Conservation (phyloP, 2,113 vertebrate genomes). For the Micronycteris hirsuta region DNA sequence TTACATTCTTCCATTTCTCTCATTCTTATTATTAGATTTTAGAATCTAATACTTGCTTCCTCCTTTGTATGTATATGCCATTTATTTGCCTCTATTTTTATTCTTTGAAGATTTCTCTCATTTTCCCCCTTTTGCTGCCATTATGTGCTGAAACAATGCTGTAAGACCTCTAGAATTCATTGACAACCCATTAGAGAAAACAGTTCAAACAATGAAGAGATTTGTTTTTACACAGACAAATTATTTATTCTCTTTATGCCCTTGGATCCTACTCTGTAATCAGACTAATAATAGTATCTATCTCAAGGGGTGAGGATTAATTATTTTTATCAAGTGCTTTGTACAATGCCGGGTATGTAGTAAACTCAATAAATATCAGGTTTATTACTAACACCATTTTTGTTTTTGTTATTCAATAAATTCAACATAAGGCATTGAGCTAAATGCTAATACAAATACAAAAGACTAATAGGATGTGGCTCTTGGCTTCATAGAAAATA, state of each 20-base stretch:
- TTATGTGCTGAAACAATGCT: neutral
- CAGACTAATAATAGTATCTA: slow-evolving; percentile 29
- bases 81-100: neutral
- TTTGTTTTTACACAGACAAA: slow-evolving; percentile 4
- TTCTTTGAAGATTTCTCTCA: neutral
- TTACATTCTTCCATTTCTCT: neutral
- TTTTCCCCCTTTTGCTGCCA: neutral
- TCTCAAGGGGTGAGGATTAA: neutral
- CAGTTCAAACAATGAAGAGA: neutral
- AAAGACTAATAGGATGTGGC: neutral
- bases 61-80: neutral
- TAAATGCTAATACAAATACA: neutral
- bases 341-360: neutral
- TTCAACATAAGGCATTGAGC: neutral
- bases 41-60: neutral
- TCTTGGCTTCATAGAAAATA: neutral
- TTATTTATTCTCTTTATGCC: neutral
- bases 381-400: neutral
- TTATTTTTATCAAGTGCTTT: slow-evolving; percentile 1
- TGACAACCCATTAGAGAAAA: neutral
- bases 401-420: slow-evolving; percentile 13
- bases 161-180: neutral
- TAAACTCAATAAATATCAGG: neutral
- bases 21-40: neutral
- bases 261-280: slow-evolving; percentile 8